These are phyloP conservation scores for Globia sparganii DNA, from an alignment of 2,888 invertebrate genomes.

Conservation along the genomic window DNA sequence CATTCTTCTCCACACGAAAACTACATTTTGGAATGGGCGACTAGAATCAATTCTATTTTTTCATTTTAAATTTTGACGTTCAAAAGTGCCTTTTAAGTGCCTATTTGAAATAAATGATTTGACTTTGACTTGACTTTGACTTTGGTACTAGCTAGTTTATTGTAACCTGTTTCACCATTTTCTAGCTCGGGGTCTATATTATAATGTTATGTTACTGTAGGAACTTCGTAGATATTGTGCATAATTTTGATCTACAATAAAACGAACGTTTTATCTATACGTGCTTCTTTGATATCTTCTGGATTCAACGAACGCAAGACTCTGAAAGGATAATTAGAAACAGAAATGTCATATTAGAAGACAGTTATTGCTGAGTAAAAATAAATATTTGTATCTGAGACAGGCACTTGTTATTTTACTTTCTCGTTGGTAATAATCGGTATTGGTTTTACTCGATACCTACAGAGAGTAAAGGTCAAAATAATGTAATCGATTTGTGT, in stretches of 20 bases:
- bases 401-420: conserved; percentile 29
- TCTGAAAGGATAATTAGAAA: conserved; percentile 6
- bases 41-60: no score
- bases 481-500: conserved; percentile 44
- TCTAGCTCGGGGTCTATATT: neutral
- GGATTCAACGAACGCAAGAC: neutral
- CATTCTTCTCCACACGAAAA: no score
- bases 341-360: conserved; percentile 9
- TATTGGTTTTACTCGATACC: conserved; percentile 50
- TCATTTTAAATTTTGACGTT: no score
- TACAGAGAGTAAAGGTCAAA: conserved; percentile 48
- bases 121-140: no score
- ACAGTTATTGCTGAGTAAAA: conserved; percentile 6
- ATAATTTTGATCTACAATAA: neutral
- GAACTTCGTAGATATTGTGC: neutral
- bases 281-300: conserved; percentile 8
- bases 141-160: no score
- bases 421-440: conserved; percentile 47
- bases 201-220: neutral
- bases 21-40: no score
- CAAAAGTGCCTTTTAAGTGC: no score
- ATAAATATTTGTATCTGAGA: conserved; percentile 12
- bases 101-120: no score
- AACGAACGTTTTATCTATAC: neutral
- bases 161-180: neutral